phyloP scores from a whole-genome alignment of 2,113 vertebrate species.

The Carollia perspicillata region DNA sequence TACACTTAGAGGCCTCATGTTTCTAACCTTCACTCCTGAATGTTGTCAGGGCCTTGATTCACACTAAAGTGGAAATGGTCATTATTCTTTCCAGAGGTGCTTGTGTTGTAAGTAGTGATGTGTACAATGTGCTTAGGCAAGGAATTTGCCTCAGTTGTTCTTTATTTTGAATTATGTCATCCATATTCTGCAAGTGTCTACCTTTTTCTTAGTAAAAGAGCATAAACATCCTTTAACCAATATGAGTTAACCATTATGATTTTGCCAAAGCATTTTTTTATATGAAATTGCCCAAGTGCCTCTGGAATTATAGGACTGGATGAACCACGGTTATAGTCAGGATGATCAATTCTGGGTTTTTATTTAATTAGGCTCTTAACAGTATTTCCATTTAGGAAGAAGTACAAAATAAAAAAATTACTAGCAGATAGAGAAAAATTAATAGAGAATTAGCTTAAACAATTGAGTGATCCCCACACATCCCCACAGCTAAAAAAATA shows the following conservation, averaged over 20 bases:
- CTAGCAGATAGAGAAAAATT: not conserved
- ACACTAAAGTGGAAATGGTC: not conserved
- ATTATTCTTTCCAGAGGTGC: not conserved
- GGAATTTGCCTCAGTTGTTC: not conserved
- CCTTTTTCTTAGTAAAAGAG: not conserved
- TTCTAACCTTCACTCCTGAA: not conserved
- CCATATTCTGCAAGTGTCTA: not conserved
- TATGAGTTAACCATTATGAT: not conserved
- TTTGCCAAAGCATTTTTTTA: slow-evolving; percentile 9
- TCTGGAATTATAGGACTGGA: not conserved
- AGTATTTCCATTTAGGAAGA: not conserved
- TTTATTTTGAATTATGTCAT: not conserved
- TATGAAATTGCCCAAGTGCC: not conserved
- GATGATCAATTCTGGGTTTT: not conserved
- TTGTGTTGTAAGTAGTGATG: not conserved
- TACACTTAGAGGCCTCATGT: not conserved
- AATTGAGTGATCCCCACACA: not conserved
- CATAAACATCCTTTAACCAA: slow-evolving; percentile 7
- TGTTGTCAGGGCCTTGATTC: not conserved
- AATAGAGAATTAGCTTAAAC: slow-evolving; percentile 15
- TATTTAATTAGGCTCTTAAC: not conserved
- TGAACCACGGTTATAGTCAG: not conserved
- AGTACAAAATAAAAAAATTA: not conserved
- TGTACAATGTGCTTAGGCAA: not conserved
- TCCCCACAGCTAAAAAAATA: not conserved